Evolutionary conservation across 35 echinoderm and acorn worm species (phyloP).

Genomic region (Lytechinus variegatus): DNA sequence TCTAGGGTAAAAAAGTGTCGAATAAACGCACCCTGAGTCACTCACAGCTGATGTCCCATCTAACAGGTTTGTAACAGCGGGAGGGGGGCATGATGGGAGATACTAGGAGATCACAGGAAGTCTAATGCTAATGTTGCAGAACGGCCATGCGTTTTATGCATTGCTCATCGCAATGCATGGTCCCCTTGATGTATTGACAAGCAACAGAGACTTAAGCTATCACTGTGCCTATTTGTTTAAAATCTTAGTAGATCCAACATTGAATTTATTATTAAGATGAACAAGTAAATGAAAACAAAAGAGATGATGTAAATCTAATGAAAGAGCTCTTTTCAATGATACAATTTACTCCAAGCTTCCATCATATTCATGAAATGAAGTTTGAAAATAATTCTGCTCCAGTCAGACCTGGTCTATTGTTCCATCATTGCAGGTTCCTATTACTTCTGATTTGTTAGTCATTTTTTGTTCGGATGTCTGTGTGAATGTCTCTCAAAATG

Average conservation of each 20-base stretch:
- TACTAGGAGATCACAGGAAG: neutral
- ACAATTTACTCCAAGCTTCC: too few species aligned
- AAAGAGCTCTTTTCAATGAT: too few species aligned
- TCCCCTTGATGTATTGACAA: constrained; percentile 10
- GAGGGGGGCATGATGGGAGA: neutral
- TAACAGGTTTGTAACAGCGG: neutral
- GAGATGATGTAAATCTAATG: too few species aligned
- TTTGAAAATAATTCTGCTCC: too few species aligned
- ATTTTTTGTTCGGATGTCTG: neutral
- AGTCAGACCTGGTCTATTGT: too few species aligned
- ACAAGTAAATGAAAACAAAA: too few species aligned
- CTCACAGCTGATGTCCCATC: neutral
- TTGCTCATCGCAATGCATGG: neutral
- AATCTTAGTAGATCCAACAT: neutral
- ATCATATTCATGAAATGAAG: too few species aligned
- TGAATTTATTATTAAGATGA: neutral
- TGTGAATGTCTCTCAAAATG: neutral
- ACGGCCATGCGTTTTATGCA: neutral
- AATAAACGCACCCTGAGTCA: too few species aligned
- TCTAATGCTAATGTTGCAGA: neutral
- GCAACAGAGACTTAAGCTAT: neutral
- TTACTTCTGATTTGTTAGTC: too few species aligned
- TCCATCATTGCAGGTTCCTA: too few species aligned
- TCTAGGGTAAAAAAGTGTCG: too few species aligned
- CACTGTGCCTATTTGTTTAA: neutral